Evolutionary conservation across 2,113 vertebrate genomes (phyloP).

Genomic region (Enhydra lutris): DNA sequence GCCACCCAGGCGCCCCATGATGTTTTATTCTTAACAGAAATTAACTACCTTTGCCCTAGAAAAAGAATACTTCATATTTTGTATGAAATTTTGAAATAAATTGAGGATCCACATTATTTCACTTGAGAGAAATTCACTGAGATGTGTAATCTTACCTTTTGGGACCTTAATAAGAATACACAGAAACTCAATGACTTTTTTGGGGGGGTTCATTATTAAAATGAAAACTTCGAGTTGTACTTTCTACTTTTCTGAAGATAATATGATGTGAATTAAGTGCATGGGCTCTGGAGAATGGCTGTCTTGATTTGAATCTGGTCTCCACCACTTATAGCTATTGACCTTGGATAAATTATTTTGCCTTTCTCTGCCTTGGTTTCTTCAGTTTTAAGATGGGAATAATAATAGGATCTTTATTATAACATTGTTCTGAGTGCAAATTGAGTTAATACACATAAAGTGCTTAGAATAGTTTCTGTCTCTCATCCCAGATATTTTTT

Average conservation of each 20-base stretch:
- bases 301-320: neutral
- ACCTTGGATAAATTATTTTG: neutral
- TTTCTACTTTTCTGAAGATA: neutral
- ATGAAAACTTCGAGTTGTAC: neutral
- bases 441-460: constrained; percentile 14
- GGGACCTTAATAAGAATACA: neutral
- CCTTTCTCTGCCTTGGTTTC: constrained; percentile 15
- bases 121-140: neutral
- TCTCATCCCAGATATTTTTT: constrained; percentile 23
- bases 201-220: neutral
- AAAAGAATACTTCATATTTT: constrained; percentile 21
- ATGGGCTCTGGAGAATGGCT: neutral
- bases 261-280: neutral
- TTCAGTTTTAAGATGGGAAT: neutral
- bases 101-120: constrained; percentile 19
- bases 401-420: neutral
- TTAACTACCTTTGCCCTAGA: constrained; percentile 1
- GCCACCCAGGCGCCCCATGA: too few relatives aligned
- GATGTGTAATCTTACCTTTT: constrained; percentile 17
- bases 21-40: constrained; percentile 8
- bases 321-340: neutral
- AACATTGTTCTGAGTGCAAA: neutral
- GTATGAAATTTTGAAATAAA: constrained; percentile 26
- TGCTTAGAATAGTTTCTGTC: neutral
- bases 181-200: neutral